Evolutionary conservation across 2,797 vertebrate genomes (phyloP).

Genomic region (Thripadectes ignobilis): DNA sequence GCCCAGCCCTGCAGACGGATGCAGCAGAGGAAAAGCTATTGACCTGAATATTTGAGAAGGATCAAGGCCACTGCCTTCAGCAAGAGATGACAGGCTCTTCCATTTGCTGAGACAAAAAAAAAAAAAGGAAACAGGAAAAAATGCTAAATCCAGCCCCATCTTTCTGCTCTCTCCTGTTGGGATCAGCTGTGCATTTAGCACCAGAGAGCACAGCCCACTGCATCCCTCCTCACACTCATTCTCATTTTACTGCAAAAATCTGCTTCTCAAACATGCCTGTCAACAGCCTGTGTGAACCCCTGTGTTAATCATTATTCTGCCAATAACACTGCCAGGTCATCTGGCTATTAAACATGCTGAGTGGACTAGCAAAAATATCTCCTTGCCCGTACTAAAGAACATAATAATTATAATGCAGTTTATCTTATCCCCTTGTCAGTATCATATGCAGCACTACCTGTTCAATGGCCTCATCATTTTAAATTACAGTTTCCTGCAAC

Average conservation of each 20-base stretch:
- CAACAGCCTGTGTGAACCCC: background rate
- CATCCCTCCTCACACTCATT: background rate
- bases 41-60: slow-evolving; percentile 67
- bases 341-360: background rate
- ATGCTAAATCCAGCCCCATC: background rate
- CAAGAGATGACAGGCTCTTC: slow-evolving; percentile 21
- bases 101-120: fast-evolving
- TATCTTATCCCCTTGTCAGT: slow-evolving; percentile 32
- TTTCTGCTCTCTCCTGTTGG: background rate
- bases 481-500: slow-evolving; percentile 55
- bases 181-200: background rate
- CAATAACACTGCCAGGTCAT: slow-evolving; percentile 2
- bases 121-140: background rate
- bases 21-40: slow-evolving; percentile 30
- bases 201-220: background rate
- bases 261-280: background rate
- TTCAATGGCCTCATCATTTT: slow-evolving; percentile 31
- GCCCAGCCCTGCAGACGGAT: background rate
- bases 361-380: slow-evolving; percentile 38
- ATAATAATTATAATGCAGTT: slow-evolving; percentile 23
- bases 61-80: slow-evolving; percentile 59
- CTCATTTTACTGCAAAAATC: background rate
- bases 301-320: background rate
- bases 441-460: slow-evolving; percentile 31
- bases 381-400: background rate